Evolutionary conservation across 2,113 vertebrate species (phyloP).

Genomic region (Melanotaenia duboulayi): DNA sequence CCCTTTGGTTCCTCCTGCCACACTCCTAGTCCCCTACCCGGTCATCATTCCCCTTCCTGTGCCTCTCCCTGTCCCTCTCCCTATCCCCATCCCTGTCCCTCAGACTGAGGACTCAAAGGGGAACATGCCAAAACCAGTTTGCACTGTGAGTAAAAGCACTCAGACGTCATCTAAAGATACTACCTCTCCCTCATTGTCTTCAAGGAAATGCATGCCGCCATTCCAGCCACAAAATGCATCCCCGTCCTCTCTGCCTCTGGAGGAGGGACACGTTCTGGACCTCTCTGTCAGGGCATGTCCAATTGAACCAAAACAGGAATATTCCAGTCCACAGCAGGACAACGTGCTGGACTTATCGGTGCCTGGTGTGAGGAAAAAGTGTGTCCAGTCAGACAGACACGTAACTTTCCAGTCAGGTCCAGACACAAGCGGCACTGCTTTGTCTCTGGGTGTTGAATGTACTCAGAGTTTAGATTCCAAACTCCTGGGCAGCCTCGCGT

Average conservation of each 20-base stretch:
- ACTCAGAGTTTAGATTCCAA: slow-evolving; percentile 81
- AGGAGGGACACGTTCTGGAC: slow-evolving; percentile 91
- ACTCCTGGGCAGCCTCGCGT: slow-evolving; percentile 73
- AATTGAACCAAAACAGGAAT: slow-evolving; percentile 80
- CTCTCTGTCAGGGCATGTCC: slow-evolving; percentile 89
- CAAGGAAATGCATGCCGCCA: slow-evolving; percentile 26
- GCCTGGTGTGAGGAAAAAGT: slow-evolving; percentile 83
- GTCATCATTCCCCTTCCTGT: slow-evolving; percentile 95
- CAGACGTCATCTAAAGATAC: slow-evolving; percentile 82
- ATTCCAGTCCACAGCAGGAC: slow-evolving; percentile 84
- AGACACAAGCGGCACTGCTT: slow-evolving; percentile 61
- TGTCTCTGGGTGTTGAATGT: slow-evolving; percentile 77
- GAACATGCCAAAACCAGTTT: slow-evolving; percentile 82
- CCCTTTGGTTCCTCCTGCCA: slow-evolving; percentile 92
- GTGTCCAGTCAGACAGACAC: slow-evolving; percentile 62
- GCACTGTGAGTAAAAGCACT: slow-evolving; percentile 88
- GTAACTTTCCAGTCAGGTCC: slow-evolving; percentile 61
- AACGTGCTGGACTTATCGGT: slow-evolving; percentile 91
- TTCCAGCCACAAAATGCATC: slow-evolving; percentile 41
- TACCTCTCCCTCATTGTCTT: slow-evolving; percentile 52
- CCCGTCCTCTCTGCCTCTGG: slow-evolving; percentile 43
- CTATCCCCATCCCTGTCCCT: slow-evolving; percentile 89
- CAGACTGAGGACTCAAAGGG: slow-evolving; percentile 86
- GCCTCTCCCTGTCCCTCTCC: slow-evolving; percentile 93
- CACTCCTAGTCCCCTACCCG: slow-evolving; percentile 93